These are phyloP conservation scores for Drosophila subpulchrella DNA, from an alignment of 1,140 invertebrate genomes.

Conservation along the genomic window DNA sequence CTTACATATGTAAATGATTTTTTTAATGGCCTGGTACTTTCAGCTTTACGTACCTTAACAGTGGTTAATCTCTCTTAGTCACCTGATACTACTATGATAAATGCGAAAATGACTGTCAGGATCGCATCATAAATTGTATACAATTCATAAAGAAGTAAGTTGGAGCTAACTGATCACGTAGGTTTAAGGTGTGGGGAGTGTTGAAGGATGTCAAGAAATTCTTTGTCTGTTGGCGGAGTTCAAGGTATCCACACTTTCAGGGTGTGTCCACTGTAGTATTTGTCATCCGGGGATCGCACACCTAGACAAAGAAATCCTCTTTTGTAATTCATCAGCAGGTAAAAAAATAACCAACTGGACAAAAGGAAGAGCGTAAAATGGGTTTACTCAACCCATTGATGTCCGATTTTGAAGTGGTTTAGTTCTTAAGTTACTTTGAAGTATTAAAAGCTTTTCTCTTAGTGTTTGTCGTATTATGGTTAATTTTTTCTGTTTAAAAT, in stretches of 20 bases:
- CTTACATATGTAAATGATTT: too few relatives aligned
- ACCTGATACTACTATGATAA: not conserved
- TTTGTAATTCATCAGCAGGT: not conserved
- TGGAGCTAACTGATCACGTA: conserved; percentile 14
- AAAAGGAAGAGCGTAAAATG: conserved; percentile 4
- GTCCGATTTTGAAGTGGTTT: too few relatives aligned
- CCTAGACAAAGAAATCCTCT: conserved; percentile 35
- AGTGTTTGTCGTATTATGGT: too few relatives aligned
- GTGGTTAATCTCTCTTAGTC: not conserved
- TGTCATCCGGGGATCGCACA: conserved; percentile 5
- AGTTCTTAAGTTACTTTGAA: too few relatives aligned
- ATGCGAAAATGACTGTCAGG: not conserved
- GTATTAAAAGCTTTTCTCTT: too few relatives aligned
- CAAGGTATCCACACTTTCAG: conserved; percentile 20
- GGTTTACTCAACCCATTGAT: too few relatives aligned
- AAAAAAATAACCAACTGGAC: not conserved
- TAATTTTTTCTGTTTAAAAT: too few relatives aligned
- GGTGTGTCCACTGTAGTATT: conserved; percentile 14
- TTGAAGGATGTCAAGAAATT: conserved; percentile 2
- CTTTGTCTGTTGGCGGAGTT: conserved; percentile 21
- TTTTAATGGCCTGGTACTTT: not conserved
- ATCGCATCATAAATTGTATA: not conserved
- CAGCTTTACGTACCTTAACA: not conserved
- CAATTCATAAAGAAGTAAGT: not conserved
- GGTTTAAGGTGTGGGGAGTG: not conserved